These are phyloP conservation scores for Andrena haemorrhoa DNA, from an alignment of 2,888 invertebrate species.

Conservation along the genomic window DNA sequence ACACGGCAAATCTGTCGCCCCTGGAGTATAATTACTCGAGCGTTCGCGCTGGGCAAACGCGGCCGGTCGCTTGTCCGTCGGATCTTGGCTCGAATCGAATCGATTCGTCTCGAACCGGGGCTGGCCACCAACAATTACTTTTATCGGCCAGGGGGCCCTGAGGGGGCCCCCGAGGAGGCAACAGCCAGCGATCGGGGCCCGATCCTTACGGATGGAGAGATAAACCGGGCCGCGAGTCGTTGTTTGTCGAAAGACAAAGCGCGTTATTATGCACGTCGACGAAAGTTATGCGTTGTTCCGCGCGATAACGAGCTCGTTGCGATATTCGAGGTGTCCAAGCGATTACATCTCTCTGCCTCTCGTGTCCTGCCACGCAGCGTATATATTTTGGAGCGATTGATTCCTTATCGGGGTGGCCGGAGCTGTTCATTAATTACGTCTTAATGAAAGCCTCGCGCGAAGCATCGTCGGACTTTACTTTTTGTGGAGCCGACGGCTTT, in stretches of 20 bases:
- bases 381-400: conserved; percentile 43
- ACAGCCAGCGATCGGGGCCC: conserved; percentile 42
- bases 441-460: background rate
- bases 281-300: conserved; percentile 62
- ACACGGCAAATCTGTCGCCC: conserved; percentile 51
- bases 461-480: background rate
- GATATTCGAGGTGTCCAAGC: conserved; percentile 50
- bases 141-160: conserved; percentile 52
- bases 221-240: conserved; percentile 47
- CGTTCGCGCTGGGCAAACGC: conserved; percentile 31
- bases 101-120: conserved; percentile 63
- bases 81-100: conserved; percentile 60
- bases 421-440: conserved; percentile 23
- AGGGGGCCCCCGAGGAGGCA: conserved; percentile 30
- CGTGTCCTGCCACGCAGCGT: background rate
- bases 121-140: conserved; percentile 63
- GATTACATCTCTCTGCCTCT: conserved; percentile 47
- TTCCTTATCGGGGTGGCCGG: conserved; percentile 28
- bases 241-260: conserved; percentile 64
- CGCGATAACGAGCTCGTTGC: conserved; percentile 52
- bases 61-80: conserved; percentile 50
- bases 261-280: conserved; percentile 60
- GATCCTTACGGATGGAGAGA: conserved; percentile 57
- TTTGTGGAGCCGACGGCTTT: background rate
- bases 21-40: conserved; percentile 51